phyloP scores from a whole-genome alignment of 2,113 vertebrate species.

The Hirundichthys speculiger region DNA sequence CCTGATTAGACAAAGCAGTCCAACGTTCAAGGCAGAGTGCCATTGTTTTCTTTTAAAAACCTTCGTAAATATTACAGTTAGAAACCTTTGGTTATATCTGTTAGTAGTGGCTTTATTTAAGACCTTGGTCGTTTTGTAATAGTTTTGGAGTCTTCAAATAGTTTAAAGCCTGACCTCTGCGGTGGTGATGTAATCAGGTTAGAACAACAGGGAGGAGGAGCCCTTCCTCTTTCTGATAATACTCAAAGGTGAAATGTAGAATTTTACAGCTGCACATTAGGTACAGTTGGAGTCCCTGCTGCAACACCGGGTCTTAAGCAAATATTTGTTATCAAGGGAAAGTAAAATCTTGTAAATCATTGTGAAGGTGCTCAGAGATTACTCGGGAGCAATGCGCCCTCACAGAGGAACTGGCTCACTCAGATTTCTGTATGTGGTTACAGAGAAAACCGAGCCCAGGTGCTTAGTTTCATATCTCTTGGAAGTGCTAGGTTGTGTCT shows the following conservation, averaged over 20 bases:
- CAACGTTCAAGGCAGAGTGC: conserved; percentile 24
- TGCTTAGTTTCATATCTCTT: no score
- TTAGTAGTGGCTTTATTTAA: no score
- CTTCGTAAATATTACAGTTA: background rate
- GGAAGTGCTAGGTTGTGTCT: no score
- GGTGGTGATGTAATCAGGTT: conserved; percentile 50
- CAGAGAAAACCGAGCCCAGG: no score
- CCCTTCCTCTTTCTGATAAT: conserved; percentile 39
- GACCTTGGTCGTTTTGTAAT: background rate
- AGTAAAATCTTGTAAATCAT: no score
- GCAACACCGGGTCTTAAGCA: no score
- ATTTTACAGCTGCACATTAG: background rate
- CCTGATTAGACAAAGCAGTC: conserved; percentile 17
- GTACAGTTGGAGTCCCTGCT: background rate
- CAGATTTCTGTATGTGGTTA: no score
- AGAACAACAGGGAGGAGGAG: conserved; percentile 40
- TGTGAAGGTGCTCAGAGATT: no score
- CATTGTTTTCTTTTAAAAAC: background rate
- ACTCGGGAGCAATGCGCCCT: no score
- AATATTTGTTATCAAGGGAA: no score
- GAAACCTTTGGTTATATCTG: background rate
- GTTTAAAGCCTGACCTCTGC: conserved; percentile 7
- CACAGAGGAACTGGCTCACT: no score
- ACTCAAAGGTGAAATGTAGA: conserved; percentile 14
- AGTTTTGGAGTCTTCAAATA: conserved; percentile 8